These are phyloP conservation scores for Leucophenga montana DNA, from an alignment of 2,888 invertebrate species.

Conservation along the genomic window DNA sequence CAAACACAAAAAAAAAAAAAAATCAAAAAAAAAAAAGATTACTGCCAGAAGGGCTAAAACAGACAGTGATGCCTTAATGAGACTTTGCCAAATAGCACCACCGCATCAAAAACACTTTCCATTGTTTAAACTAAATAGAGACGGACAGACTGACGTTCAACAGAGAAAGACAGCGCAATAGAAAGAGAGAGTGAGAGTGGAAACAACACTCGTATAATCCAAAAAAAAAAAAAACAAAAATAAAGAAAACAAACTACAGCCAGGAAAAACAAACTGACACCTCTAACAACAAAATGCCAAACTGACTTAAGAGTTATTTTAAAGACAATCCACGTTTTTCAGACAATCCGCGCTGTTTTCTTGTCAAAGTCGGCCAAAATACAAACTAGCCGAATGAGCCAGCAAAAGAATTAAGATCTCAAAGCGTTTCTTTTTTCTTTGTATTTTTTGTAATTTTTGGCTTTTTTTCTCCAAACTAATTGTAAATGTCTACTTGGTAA, in stretches of 20 bases:
- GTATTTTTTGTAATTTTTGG: slow-evolving; percentile 29
- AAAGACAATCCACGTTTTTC: too few species aligned
- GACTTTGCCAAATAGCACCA: slow-evolving; percentile 4
- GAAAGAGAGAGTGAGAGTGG: slow-evolving; percentile 44
- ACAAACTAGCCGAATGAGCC: neutral
- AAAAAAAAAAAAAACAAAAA: slow-evolving; percentile 33
- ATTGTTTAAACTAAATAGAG: slow-evolving; percentile 37
- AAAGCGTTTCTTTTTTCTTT: slow-evolving; percentile 42
- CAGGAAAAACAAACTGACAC: slow-evolving; percentile 49
- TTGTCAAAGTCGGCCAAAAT: slow-evolving; percentile 9
- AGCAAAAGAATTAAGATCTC: slow-evolving; percentile 60
- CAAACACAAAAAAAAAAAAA: too few species aligned
- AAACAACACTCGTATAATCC: slow-evolving; percentile 39
- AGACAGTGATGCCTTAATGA: slow-evolving; percentile 58
- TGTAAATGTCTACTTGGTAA: slow-evolving; percentile 55
- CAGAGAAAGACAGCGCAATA: neutral
- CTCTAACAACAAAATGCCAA: slow-evolving; percentile 23
- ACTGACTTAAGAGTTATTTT: neutral
- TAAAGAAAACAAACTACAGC: slow-evolving; percentile 60
- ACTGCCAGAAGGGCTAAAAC: slow-evolving; percentile 24
- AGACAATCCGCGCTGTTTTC: neutral
- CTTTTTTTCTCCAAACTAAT: slow-evolving; percentile 49
- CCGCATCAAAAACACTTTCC: slow-evolving; percentile 51
- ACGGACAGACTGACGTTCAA: neutral
- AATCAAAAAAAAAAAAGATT: neutral